phyloP scores from a whole-genome alignment of 1,140 invertebrate genomes.

The Zaprionus ornatus region DNA sequence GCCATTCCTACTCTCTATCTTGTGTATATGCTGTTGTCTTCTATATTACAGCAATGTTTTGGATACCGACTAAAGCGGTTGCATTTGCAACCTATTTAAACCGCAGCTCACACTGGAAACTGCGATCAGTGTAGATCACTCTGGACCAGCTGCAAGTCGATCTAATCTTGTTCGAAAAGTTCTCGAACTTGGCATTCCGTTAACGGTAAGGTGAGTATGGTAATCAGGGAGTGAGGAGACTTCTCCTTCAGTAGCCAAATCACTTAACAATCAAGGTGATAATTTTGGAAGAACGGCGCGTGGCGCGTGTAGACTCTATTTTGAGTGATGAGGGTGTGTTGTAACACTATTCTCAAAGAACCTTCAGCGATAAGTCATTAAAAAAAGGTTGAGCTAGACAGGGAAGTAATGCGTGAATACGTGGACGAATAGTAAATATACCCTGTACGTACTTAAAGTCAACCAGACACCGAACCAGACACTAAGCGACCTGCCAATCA shows the following conservation, averaged over 20 bases:
- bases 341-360: neutral
- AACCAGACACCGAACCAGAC: neutral
- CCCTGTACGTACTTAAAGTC: neutral
- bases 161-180: neutral
- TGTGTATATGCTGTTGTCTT: neutral
- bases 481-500: neutral
- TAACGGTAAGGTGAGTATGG: slow-evolving; percentile 3
- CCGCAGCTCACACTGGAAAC: too few relatives aligned
- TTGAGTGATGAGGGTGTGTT: neutral
- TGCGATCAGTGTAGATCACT: neutral
- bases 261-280: neutral
- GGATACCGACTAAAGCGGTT: neutral
- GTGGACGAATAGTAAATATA: neutral
- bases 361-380: neutral
- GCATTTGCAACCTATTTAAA: slow-evolving; percentile 12
- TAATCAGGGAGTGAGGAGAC: neutral
- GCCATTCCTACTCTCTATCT: slow-evolving; percentile 7
- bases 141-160: neutral
- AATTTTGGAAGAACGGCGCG: neutral
- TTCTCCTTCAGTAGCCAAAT: neutral
- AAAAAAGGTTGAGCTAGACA: neutral
- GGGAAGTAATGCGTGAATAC: neutral
- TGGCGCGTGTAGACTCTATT: neutral
- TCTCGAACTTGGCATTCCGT: neutral
- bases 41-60: slow-evolving; percentile 6